phyloP scores from a whole-genome alignment of 2,113 vertebrate species.

The Sorex araneus region DNA sequence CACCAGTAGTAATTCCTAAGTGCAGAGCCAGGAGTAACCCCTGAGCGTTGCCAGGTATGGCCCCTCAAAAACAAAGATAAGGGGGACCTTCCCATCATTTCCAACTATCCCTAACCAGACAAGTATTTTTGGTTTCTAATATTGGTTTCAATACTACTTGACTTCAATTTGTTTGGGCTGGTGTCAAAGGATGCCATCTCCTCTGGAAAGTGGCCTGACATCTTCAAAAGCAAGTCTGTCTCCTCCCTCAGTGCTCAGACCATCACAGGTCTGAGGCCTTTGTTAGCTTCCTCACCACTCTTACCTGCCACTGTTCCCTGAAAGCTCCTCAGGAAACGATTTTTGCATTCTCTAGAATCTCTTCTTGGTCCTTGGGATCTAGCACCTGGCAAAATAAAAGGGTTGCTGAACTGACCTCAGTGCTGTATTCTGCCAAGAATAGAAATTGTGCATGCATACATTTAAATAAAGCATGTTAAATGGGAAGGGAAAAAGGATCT shows the following conservation, averaged over 20 bases:
- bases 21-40: too few relatives aligned
- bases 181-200: neutral
- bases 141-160: too few relatives aligned
- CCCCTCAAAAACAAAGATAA: too few relatives aligned
- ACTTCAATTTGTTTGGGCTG: too few relatives aligned
- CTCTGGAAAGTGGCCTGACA: neutral
- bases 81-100: too few relatives aligned
- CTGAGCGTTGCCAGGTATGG: too few relatives aligned
- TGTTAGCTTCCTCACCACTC: neutral
- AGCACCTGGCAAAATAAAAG: neutral
- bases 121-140: too few relatives aligned
- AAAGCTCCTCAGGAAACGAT: neutral
- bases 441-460: slow-evolving; percentile 7
- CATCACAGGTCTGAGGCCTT: neutral
- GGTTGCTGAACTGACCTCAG: neutral
- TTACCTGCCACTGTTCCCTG: neutral
- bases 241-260: neutral
- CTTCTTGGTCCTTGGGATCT: neutral
- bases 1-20: too few relatives aligned
- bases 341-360: neutral
- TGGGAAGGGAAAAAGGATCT: neutral
- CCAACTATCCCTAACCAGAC: too few relatives aligned
- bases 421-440: neutral
- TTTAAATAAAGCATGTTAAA: slow-evolving; percentile 21
- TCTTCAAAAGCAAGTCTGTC: neutral